phyloP scores from a whole-genome alignment of 2,113 vertebrate genomes.

The Malurus elegans region DNA sequence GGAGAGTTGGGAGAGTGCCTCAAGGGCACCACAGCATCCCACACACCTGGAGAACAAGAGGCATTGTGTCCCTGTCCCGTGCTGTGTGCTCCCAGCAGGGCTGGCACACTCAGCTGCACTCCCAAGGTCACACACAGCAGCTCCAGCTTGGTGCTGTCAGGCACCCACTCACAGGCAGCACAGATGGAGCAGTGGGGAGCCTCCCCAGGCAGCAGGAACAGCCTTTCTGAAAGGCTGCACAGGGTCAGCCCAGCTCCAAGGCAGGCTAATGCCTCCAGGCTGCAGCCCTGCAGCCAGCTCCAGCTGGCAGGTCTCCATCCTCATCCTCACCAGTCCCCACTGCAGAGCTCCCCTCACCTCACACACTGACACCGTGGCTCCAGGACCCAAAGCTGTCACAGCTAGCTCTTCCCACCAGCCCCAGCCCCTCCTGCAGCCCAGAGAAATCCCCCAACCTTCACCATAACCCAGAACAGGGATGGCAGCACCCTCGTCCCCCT shows the following conservation, averaged over 20 bases:
- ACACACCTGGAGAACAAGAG: fast-evolving
- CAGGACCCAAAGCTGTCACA: background rate
- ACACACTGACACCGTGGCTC: background rate
- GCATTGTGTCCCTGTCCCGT: fast-evolving
- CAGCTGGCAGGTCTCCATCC: background rate
- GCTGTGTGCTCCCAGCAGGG: background rate
- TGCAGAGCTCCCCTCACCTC: background rate
- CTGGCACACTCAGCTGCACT: fast-evolving
- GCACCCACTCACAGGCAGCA: background rate
- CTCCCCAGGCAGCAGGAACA: background rate
- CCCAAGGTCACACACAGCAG: fast-evolving
- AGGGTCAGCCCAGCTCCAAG: background rate
- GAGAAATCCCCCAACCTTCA: background rate
- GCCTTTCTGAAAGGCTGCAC: background rate
- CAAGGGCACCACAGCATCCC: fast-evolving
- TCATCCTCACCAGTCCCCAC: background rate
- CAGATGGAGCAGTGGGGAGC: fast-evolving
- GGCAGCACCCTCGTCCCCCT: fast-evolving
- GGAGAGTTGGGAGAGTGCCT: background rate
- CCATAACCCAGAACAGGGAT: fast-evolving
- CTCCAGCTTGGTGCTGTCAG: background rate
- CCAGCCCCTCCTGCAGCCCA: background rate
- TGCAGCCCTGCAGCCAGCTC: background rate
- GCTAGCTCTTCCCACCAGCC: background rate
- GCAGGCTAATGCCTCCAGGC: fast-evolving